phyloP scores from a whole-genome alignment of 2,113 vertebrate genomes.

The Nycticebus coucang region DNA sequence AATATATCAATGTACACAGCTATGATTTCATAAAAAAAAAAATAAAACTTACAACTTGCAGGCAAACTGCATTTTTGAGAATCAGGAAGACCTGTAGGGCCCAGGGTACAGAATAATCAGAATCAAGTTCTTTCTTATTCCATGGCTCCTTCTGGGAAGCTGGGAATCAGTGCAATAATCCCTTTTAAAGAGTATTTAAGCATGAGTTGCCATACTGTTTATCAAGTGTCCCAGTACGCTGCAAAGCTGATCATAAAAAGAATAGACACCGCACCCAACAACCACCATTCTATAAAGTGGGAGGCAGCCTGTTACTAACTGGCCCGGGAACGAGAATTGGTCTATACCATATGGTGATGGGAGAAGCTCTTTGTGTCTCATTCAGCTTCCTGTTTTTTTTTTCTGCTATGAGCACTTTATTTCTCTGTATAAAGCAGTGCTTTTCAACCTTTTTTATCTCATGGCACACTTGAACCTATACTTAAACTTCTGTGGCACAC shows the following conservation, averaged over 20 bases:
- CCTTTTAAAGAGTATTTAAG: background rate
- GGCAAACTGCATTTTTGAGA: background rate
- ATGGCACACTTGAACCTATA: too few relatives aligned
- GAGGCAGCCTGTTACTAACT: background rate
- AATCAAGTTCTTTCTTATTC: background rate
- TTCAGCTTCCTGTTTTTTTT: background rate
- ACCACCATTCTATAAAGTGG: accelerated
- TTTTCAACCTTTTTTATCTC: too few relatives aligned
- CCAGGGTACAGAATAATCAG: background rate
- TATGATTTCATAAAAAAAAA: too few relatives aligned
- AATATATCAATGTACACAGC: too few relatives aligned
- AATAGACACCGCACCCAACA: background rate
- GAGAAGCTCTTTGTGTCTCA: background rate
- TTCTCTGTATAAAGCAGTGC: background rate
- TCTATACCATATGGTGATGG: too few relatives aligned
- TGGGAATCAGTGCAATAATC: accelerated
- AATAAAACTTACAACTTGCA: background rate
- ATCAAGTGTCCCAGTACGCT: too few relatives aligned
- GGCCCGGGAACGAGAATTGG: background rate
- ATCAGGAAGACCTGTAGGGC: background rate
- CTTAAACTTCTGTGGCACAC: too few relatives aligned
- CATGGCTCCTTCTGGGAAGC: background rate
- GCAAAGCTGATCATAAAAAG: background rate
- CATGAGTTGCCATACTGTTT: accelerated
- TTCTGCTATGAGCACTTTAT: background rate